phyloP scores from a whole-genome alignment of 2,888 invertebrate species.

The Acronicta alni region DNA sequence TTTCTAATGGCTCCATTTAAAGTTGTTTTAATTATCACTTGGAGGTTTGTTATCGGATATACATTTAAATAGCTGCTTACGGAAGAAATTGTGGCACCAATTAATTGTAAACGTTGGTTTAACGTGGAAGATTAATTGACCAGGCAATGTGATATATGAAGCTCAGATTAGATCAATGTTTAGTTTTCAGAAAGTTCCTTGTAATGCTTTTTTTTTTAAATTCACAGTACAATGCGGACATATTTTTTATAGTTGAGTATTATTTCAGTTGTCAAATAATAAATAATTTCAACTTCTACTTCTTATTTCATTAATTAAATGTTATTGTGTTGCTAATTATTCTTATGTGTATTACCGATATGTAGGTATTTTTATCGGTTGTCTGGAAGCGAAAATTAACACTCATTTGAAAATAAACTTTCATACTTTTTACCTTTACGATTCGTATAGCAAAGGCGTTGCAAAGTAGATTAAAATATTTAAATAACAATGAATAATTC shows the following conservation, averaged over 20 bases:
- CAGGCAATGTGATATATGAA: constrained; percentile 5
- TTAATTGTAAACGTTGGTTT: constrained; percentile 11
- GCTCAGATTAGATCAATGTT: constrained; percentile 23
- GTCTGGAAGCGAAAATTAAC: too few relatives aligned
- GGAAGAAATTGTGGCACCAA: constrained; percentile 30
- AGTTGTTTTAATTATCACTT: constrained; percentile 39
- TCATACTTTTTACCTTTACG: not conserved
- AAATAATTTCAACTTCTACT: not conserved
- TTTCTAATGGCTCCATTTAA: constrained; percentile 24
- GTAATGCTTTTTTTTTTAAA: constrained; percentile 8
- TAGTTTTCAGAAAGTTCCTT: constrained; percentile 17
- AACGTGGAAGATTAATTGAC: constrained; percentile 28
- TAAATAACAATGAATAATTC: constrained; percentile 44
- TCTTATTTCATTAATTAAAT: too few relatives aligned
- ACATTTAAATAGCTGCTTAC: constrained; percentile 23
- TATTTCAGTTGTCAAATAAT: not conserved
- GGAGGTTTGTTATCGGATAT: constrained; percentile 34
- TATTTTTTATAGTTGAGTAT: not conserved
- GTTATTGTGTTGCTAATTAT: too few relatives aligned
- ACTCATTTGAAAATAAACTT: too few relatives aligned
- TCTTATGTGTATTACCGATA: too few relatives aligned
- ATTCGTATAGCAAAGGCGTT: constrained; percentile 13
- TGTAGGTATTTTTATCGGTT: too few relatives aligned
- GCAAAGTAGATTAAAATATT: constrained; percentile 45
- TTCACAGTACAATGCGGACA: constrained; percentile 8